Conservation (phyloP, 2,888 invertebrate genomes). For the Monochamus alternatus region DNA sequence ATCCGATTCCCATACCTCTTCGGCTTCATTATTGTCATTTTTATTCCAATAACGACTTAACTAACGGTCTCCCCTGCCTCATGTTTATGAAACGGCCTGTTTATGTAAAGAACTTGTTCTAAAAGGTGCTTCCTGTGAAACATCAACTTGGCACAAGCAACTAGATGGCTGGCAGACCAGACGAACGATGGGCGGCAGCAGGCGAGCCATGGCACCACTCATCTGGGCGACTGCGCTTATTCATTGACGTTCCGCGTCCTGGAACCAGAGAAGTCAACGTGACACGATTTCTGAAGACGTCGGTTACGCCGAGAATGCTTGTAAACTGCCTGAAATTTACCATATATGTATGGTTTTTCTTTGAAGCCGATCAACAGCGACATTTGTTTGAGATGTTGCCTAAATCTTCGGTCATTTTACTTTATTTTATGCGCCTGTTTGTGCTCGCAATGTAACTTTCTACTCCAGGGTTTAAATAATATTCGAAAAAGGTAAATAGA, state of each 20-base stretch:
- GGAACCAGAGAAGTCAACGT: constrained; percentile 38
- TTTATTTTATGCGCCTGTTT: not conserved
- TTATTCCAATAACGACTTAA: constrained; percentile 7
- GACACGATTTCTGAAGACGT: constrained; percentile 36
- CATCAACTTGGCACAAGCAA: constrained; percentile 33
- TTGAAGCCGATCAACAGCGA: not conserved
- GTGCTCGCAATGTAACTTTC: too few species aligned
- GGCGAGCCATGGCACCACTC: constrained; percentile 3
- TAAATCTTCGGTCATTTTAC: constrained; percentile 16
- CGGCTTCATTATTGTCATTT: not conserved
- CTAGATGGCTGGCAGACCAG: constrained; percentile 24
- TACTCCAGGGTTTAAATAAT: too few species aligned
- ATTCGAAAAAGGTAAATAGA: too few species aligned
- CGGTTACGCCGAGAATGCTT: constrained; percentile 27
- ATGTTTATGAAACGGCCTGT: constrained; percentile 44
- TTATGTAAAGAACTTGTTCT: constrained; percentile 46
- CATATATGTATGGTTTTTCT: constrained; percentile 19
- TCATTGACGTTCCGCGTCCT: constrained; percentile 40
- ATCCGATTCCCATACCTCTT: not conserved
- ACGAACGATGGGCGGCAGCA: not conserved
- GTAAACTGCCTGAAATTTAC: constrained; percentile 31
- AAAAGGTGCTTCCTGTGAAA: constrained; percentile 47
- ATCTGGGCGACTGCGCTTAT: constrained; percentile 43
- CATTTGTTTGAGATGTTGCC: not conserved
- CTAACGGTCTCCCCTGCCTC: constrained; percentile 10